Conservation (phyloP, 2,797 vertebrate species). For the Phalanger gymnotis region DNA sequence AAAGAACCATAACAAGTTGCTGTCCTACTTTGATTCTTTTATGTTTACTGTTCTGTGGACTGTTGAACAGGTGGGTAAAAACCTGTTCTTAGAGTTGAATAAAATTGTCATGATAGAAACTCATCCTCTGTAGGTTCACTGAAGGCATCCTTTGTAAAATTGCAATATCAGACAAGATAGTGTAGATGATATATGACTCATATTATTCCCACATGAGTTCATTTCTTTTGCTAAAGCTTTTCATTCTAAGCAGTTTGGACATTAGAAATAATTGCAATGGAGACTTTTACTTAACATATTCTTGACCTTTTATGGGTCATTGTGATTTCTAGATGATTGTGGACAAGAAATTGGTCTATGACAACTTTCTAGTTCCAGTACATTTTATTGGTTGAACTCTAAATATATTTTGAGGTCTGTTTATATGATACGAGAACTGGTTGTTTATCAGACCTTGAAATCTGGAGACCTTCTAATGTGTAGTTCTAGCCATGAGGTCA, state of each 20-base stretch:
- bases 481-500: background rate
- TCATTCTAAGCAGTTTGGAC: background rate
- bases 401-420: background rate
- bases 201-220: background rate
- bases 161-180: background rate
- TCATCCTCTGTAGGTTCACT: background rate
- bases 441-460: background rate
- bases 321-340: background rate
- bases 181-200: background rate
- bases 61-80: background rate
- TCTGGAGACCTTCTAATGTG: background rate
- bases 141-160: background rate
- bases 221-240: background rate
- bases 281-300: background rate
- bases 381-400: background rate
- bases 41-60: background rate
- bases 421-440: background rate
- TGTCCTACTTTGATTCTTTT: background rate
- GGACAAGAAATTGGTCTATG: background rate
- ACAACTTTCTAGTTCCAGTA: background rate
- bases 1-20: background rate
- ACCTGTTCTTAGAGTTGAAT: too few relatives aligned
- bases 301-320: background rate
- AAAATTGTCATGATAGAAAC: too few relatives aligned
- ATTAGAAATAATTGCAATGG: background rate